Conservation (phyloP, 2,797 vertebrate species). For the Gallirallus australis region DNA sequence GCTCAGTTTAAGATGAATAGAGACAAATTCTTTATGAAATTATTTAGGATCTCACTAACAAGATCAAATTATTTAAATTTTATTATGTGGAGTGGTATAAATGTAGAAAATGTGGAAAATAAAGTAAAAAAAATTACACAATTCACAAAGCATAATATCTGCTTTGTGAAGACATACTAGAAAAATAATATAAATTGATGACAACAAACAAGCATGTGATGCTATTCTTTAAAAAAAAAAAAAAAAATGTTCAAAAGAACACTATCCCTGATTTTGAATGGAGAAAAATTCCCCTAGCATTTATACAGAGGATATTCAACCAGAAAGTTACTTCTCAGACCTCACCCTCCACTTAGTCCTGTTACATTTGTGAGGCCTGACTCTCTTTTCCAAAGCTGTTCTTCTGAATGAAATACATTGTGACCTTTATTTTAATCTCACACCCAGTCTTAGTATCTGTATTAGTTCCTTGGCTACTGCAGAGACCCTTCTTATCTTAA, state of each 20-base stretch:
- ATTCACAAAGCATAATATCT: not conserved
- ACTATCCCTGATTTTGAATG: not conserved
- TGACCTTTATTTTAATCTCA: not conserved
- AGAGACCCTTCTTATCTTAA: not conserved
- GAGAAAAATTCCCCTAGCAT: not conserved
- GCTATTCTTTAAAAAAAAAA: not conserved
- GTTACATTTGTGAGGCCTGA: not conserved
- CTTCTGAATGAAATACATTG: not conserved
- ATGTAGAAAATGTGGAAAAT: not conserved
- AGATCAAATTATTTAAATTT: not conserved
- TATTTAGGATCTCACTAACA: not conserved
- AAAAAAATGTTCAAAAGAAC: fast-evolving
- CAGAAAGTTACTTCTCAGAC: not conserved
- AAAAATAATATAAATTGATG: not conserved
- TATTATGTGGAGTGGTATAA: not conserved
- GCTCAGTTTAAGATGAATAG: not conserved
- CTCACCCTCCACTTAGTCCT: not conserved
- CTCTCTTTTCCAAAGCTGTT: not conserved
- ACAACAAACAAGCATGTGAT: not conserved
- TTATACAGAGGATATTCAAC: not conserved
- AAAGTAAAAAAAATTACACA: not conserved
- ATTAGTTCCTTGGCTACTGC: not conserved
- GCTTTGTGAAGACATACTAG: not conserved
- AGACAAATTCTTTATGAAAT: not conserved
- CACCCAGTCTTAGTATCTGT: not conserved